Percentiles rank a stretch among this genome's conserved stretches.
Conservation (phyloP, 2,888 invertebrate species). For the Rhagonycha fulva region DNA sequence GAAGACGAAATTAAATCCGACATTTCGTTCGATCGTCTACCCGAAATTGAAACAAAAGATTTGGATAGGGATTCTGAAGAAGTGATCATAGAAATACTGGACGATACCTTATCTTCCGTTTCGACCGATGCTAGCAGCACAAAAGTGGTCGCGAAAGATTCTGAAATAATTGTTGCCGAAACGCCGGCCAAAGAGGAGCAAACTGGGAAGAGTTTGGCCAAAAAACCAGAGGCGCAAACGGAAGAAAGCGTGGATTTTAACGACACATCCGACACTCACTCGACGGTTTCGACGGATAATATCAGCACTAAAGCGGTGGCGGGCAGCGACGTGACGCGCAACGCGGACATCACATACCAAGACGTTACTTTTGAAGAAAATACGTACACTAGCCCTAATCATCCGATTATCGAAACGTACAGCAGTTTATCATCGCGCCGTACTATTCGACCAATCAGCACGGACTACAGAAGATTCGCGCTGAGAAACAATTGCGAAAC, state of each 20-base stretch:
- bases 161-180: conserved; percentile 39
- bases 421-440: conserved; percentile 36
- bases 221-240: not conserved
- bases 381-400: conserved; percentile 37
- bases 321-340: conserved; percentile 46
- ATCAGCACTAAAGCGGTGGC: conserved; percentile 45
- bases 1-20: conserved; percentile 17
- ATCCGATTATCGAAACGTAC: conserved; percentile 42
- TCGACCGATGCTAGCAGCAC: conserved; percentile 44
- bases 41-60: conserved; percentile 14
- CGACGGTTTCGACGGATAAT: conserved; percentile 33
- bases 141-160: conserved; percentile 44
- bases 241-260: conserved; percentile 18
- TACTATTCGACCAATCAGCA: conserved; percentile 24
- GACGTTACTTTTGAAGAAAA: conserved; percentile 26
- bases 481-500: conserved; percentile 19
- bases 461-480: conserved; percentile 17
- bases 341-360: conserved; percentile 38
- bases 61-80: not conserved
- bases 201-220: not conserved
- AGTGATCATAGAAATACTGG: not conserved
- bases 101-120: conserved; percentile 10
- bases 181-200: conserved; percentile 37
- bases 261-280: conserved; percentile 18
- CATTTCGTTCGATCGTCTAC: not conserved